A percentile compares a stretch with the other conserved stretches of the same genome.
Evolutionary conservation across 2,888 invertebrate species (phyloP).

Genomic region (Nemotelus nigrinus): DNA sequence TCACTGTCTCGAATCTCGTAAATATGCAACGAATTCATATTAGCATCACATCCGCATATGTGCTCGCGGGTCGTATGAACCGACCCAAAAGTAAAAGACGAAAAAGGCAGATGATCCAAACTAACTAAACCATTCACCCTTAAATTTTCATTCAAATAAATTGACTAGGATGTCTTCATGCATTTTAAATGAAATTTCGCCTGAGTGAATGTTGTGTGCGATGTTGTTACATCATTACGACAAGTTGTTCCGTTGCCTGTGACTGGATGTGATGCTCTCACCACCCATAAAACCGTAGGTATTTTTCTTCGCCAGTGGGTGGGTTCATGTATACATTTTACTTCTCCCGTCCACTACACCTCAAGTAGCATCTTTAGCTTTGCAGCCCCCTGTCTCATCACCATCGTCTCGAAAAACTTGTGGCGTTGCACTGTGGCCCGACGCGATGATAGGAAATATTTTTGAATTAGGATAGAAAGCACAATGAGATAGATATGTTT

Average conservation of each 20-base stretch:
- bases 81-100: too few relatives aligned
- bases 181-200: conserved; percentile 51
- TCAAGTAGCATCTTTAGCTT: too few relatives aligned
- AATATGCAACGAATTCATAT: too few relatives aligned
- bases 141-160: conserved; percentile 51
- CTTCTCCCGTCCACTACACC: not conserved
- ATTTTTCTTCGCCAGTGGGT: conserved; percentile 44
- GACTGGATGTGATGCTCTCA: not conserved
- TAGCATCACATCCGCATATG: too few relatives aligned
- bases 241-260: not conserved
- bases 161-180: conserved; percentile 51
- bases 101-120: not conserved
- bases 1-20: too few relatives aligned
- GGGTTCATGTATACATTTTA: conserved; percentile 21
- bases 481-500: conserved; percentile 38
- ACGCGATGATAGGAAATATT: conserved; percentile 47
- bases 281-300: conserved; percentile 26
- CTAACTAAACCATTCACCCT: conserved; percentile 18
- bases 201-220: conserved; percentile 45
- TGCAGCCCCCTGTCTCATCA: too few relatives aligned
- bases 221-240: conserved; percentile 50
- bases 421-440: conserved; percentile 16
- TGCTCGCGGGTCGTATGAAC: too few relatives aligned
- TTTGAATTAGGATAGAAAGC: conserved; percentile 35
- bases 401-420: conserved; percentile 23